A percentile compares a stretch with the other conserved stretches of the same genome.
Conservation (phyloP, 1,140 invertebrate species). For the Oedothorax gibbosus region DNA sequence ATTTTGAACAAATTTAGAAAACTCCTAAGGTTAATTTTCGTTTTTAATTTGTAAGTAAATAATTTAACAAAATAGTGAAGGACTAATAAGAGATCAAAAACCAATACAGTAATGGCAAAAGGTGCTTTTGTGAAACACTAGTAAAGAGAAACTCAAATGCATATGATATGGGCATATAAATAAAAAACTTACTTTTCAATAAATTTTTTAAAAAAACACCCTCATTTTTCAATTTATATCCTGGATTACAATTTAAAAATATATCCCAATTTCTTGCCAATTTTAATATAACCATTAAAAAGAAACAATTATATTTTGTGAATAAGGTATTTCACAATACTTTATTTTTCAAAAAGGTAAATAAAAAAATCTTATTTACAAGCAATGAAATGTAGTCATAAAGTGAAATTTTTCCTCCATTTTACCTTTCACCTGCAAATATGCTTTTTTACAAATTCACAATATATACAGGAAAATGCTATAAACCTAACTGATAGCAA, state of each 20-base stretch:
- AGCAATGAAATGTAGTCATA: conserved; percentile 59
- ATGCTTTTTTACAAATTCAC: conserved; percentile 58
- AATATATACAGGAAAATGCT: conserved; percentile 59
- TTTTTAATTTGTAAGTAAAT: no score
- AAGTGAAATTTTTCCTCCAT: conserved; percentile 53
- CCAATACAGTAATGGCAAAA: no score
- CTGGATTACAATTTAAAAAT: background rate
- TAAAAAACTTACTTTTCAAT: no score
- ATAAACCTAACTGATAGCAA: conserved; percentile 44
- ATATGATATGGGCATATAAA: no score
- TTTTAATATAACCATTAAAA: conserved; percentile 9
- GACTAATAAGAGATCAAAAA: no score
- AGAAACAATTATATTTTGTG: conserved; percentile 30
- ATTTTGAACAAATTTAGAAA: no score
- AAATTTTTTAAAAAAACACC: no score
- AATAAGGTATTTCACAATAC: conserved; percentile 49
- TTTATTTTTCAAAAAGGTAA: conserved; percentile 59
- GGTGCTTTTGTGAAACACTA: no score
- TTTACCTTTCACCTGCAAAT: conserved; percentile 50
- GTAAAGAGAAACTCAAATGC: no score
- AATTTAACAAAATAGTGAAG: no score
- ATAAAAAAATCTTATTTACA: conserved; percentile 60
- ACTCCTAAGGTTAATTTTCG: no score
- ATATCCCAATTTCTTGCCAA: background rate
- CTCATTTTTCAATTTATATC: no score